These are phyloP conservation scores for Nematostella vectensis DNA, from an alignment of 92 coral and sea anemone genomes.

Conservation along the genomic window DNA sequence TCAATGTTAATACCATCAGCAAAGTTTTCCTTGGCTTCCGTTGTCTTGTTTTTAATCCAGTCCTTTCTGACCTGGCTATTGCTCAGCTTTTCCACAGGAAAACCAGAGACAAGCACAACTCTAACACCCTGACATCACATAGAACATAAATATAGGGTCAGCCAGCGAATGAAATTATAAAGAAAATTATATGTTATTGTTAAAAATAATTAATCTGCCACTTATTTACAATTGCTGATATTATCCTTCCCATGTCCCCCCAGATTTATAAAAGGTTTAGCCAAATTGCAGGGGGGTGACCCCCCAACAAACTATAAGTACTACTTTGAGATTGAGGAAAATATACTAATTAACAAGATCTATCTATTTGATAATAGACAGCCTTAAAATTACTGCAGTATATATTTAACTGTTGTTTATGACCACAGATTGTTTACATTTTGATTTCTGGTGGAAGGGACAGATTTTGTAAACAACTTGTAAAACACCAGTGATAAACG, in stretches of 20 bases:
- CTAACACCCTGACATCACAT: constrained; percentile 68
- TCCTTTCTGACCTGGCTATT: constrained; percentile 48
- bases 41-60: constrained; percentile 78
- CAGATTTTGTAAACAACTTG: not conserved
- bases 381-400: not conserved
- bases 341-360: not conserved
- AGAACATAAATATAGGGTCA: not conserved
- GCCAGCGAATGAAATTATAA: too few species aligned
- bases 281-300: too few species aligned
- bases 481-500: not conserved
- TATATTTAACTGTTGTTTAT: not conserved
- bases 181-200: too few species aligned
- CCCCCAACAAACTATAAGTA: not conserved
- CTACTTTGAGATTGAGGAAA: not conserved
- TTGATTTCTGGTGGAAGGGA: not conserved
- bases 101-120: constrained; percentile 74
- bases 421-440: not conserved
- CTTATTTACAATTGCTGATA: too few species aligned
- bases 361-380: not conserved
- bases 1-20: constrained; percentile 98
- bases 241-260: too few species aligned
- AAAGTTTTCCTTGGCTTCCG: constrained; percentile 54
- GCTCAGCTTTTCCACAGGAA: constrained; percentile 57
- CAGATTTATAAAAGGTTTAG: too few species aligned
- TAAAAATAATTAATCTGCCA: too few species aligned